A percentile compares a stretch with the other conserved stretches of the same genome.
Conservation (phyloP, 2,113 vertebrate genomes). For the Harpagus bidentatus region DNA sequence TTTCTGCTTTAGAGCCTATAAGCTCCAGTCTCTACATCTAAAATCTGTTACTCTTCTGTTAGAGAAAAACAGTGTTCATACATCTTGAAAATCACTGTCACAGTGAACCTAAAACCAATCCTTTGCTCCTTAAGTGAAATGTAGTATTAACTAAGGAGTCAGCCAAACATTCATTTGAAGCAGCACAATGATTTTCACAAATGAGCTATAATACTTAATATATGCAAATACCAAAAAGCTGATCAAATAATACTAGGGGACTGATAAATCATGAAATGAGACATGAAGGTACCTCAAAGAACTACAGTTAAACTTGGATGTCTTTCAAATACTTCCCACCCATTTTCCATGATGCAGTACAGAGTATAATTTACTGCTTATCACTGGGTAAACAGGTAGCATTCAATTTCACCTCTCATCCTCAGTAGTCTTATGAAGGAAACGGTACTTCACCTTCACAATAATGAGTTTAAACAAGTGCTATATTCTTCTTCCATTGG, state of each 20-base stretch:
- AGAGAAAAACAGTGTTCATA: neutral
- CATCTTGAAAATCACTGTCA: neutral
- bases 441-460: neutral
- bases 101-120: neutral
- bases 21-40: neutral
- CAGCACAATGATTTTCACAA: neutral
- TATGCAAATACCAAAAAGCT: neutral
- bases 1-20: slow-evolving; percentile 7
- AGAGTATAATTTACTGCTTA: neutral
- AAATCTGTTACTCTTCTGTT: slow-evolving; percentile 18
- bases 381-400: neutral
- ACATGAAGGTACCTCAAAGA: neutral
- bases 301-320: neutral
- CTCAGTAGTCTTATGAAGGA: neutral
- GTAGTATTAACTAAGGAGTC: neutral
- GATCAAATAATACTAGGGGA: neutral
- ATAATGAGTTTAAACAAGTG: neutral
- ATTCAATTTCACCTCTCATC: neutral
- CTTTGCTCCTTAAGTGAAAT: neutral
- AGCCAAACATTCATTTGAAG: neutral
- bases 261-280: neutral
- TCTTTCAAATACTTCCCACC: neutral
- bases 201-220: neutral
- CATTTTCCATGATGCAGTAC: neutral
- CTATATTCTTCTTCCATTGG: neutral